Percentiles rank a stretch among this genome's conserved stretches.
Evolutionary conservation across 2,113 vertebrate species (phyloP).

Genomic region (Falco punctatus): DNA sequence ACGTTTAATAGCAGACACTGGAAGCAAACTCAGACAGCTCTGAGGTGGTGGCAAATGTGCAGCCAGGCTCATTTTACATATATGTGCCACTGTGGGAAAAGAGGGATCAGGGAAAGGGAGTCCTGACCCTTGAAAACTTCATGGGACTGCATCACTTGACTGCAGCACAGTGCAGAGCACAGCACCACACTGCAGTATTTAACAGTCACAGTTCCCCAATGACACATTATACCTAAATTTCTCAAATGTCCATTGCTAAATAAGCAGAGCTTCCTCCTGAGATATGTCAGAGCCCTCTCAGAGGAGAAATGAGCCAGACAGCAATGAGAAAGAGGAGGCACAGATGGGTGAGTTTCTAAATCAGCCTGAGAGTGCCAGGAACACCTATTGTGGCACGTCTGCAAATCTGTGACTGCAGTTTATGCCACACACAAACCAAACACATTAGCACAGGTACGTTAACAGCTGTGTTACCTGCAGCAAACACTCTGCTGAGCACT

Average conservation of each 20-base stretch:
- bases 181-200: not conserved
- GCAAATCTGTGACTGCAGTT: not conserved
- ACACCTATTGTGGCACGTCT: accelerated
- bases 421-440: not conserved
- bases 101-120: not conserved
- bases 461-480: not conserved
- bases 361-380: not conserved
- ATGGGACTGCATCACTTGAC: not conserved
- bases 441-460: not conserved
- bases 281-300: not conserved
- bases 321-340: accelerated
- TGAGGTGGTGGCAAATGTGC: not conserved
- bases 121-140: not conserved
- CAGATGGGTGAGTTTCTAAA: not conserved
- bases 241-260: not conserved
- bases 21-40: not conserved
- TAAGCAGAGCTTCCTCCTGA: not conserved
- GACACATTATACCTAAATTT: not conserved
- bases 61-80: not conserved
- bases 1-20: not conserved
- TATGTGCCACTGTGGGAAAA: not conserved
- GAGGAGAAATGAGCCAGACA: not conserved
- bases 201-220: not conserved
- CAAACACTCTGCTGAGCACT: not conserved
- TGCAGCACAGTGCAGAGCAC: not conserved